phyloP scores from a whole-genome alignment of 37 sponge, comb jelly and placozoan species.

The Hormiphora californensis region DNA sequence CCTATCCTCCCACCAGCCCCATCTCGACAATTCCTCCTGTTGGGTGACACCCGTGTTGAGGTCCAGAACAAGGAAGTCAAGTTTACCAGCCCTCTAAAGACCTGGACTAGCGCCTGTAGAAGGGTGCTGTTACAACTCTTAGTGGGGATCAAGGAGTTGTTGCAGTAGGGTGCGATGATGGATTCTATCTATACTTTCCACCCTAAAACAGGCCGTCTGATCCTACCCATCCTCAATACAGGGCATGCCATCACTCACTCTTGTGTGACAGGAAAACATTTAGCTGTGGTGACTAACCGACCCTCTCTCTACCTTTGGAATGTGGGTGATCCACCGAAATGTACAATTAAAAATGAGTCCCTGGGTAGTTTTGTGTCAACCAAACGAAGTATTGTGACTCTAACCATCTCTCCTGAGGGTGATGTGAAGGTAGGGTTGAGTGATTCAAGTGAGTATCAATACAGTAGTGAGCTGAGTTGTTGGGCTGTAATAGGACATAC shows the following conservation, averaged over 20 bases:
- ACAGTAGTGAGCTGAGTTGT: background rate
- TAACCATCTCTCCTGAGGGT: background rate
- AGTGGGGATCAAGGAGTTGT: background rate
- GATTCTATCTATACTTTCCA: background rate
- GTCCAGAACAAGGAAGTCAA: background rate
- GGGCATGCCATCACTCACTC: background rate
- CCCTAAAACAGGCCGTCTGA: background rate
- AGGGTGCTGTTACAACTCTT: background rate
- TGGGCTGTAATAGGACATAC: conserved; percentile 26
- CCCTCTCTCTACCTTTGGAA: conserved; percentile 23
- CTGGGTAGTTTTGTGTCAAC: background rate
- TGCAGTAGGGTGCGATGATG: conserved; percentile 6
- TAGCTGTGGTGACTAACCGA: background rate
- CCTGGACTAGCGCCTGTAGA: too few species aligned
- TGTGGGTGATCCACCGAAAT: background rate
- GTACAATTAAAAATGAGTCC: conserved; percentile 3
- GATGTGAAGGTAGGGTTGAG: conserved; percentile 25
- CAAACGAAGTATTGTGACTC: background rate
- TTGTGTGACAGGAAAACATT: background rate
- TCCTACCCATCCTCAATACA: conserved; percentile 11
- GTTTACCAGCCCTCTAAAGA: too few species aligned
- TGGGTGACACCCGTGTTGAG: background rate
- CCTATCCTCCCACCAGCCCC: too few species aligned
- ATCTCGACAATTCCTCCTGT: too few species aligned
- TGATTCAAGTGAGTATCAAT: background rate